These are phyloP conservation scores for Glomeris maerens DNA, from an alignment of 1,140 invertebrate species.

Conservation along the genomic window DNA sequence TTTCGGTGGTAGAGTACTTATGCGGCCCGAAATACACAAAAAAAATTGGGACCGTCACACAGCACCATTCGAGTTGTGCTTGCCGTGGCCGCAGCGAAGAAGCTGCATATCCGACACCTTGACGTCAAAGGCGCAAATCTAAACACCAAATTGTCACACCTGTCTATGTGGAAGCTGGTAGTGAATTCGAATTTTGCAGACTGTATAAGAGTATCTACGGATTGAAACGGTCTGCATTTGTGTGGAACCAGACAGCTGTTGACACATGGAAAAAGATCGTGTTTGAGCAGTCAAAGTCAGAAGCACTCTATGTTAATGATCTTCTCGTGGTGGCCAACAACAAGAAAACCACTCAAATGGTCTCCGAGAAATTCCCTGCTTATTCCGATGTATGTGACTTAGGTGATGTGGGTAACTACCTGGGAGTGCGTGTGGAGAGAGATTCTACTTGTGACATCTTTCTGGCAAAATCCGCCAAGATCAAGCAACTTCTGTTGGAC, in stretches of 20 bases:
- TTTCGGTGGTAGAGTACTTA: too few relatives aligned
- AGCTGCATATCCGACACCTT: too few relatives aligned
- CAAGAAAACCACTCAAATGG: not conserved
- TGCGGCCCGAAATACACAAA: too few relatives aligned
- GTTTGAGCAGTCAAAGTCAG: constrained; percentile 18
- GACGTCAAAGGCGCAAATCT: too few relatives aligned
- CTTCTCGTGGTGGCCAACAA: not conserved
- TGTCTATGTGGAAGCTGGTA: constrained; percentile 11
- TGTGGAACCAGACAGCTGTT: constrained; percentile 30
- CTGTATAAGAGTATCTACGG: constrained; percentile 26
- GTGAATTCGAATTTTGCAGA: constrained; percentile 17
- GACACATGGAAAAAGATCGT: too few relatives aligned
- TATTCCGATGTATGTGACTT: not conserved
- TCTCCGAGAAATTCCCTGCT: not conserved
- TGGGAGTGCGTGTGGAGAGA: not conserved
- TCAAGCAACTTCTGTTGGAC: too few relatives aligned
- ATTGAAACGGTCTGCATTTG: constrained; percentile 23
- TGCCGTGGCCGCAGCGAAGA: too few relatives aligned
- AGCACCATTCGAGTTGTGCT: too few relatives aligned
- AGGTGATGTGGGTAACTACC: not conserved
- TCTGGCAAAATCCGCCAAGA: too few relatives aligned
- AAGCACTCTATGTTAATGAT: not conserved
- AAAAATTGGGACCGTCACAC: too few relatives aligned
- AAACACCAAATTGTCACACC: too few relatives aligned
- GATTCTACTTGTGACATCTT: too few relatives aligned